Evolutionary conservation across 2,797 vertebrate species (phyloP).

Genomic region (Sebastes diaconus): DNA sequence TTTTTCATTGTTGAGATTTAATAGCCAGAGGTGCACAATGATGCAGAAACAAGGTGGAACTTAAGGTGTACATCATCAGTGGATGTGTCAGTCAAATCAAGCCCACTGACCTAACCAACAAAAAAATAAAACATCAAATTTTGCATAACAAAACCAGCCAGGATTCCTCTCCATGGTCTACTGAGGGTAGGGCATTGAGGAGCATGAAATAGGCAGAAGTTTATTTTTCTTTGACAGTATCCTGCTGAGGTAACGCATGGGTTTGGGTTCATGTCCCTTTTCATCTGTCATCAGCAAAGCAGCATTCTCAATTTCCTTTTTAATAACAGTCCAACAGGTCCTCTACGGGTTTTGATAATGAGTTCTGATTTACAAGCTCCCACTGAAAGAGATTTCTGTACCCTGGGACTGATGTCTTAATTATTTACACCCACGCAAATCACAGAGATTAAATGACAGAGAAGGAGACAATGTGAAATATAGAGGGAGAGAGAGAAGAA

Average conservation of each 20-base stretch:
- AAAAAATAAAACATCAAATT: not conserved
- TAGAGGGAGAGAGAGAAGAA: not conserved
- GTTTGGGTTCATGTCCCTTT: not conserved
- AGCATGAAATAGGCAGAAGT: not conserved
- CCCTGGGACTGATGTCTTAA: constrained; percentile 6
- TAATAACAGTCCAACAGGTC: not conserved
- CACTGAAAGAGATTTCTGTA: not conserved
- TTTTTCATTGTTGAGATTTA: too few relatives aligned
- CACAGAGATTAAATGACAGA: not conserved
- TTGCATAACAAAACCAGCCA: not conserved
- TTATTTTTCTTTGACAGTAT: not conserved
- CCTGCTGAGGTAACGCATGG: not conserved
- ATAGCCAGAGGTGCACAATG: too few relatives aligned
- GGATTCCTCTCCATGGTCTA: not conserved
- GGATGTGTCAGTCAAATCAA: not conserved
- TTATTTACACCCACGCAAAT: constrained; percentile 24
- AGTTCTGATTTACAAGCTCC: constrained; percentile 3
- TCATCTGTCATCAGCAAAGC: not conserved
- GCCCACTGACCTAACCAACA: not conserved
- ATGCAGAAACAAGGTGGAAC: not conserved
- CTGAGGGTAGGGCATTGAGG: not conserved
- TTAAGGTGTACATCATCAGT: not conserved
- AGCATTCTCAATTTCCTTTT: not conserved
- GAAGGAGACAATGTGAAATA: not conserved
- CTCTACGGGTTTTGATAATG: not conserved